Base-by-base conservation (phyloP, 1,140 invertebrate genomes). In the Solenopsis invicta region DNA sequence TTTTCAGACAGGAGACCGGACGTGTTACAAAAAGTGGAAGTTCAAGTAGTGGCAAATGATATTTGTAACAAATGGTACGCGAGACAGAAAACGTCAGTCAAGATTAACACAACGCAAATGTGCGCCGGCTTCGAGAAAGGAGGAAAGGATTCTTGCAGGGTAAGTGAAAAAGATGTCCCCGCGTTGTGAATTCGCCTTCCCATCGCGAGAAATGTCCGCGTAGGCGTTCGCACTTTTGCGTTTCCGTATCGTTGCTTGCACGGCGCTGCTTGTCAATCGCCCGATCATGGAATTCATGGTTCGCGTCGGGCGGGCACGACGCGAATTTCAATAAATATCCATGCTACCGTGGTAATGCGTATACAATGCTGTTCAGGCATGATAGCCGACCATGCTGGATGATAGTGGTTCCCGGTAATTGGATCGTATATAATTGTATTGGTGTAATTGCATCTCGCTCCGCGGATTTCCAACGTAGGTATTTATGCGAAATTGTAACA, bases 101-200 rank as follows among this genome's bases (percentile, higher is more conserved):
- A 97, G 90, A 89, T 98, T n/a, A 95, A 96, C 74, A 94, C 97
- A 3, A 96, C 96, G 16, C 97, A 98, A 94, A 97, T 98, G 95
- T 98, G 98, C 92, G 98, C 98, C 10, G 98, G 98, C 1, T 96
- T 97, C 91, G 97, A 98, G 94, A 95, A 97, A 85, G 98, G 98
- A 48, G 97, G 97, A 50, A 96, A 96, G 66, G 98, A 99, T 93
- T 96, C 98, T 67, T 99, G 98, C 93, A 98, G 98, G 97, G 98
- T 98, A 96, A 96, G 95, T 94, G 52, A 87, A 87, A 72, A 29
- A 21, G 1, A 37, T n/a, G 61, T 41, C 45, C 8, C 29, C 29
- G 29, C 34, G 16, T 54, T 34, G 61, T 50, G 10, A 72, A 52
- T 72, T 74, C n/a, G 67, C 24, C 45, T 29, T 13, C 2, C 13